These are phyloP conservation scores for Vipera latastei DNA, from an alignment of 2,797 vertebrate genomes.

Conservation along the genomic window DNA sequence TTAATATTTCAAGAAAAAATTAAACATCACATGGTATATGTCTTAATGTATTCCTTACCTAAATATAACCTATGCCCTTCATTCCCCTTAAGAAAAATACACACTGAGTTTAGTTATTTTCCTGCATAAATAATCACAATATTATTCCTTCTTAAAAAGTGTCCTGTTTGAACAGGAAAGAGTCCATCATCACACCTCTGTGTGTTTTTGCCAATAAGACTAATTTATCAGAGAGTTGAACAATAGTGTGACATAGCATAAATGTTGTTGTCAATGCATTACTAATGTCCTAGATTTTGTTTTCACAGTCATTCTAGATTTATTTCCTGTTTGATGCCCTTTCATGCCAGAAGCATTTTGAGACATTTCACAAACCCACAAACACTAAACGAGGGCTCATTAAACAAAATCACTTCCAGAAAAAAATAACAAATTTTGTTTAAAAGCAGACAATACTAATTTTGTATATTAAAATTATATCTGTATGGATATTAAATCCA, in stretches of 20 bases:
- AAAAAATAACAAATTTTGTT: conserved; percentile 30
- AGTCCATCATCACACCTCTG: background rate
- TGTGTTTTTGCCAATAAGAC: conserved; percentile 8
- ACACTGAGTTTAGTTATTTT: background rate
- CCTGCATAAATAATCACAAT: conserved; percentile 11
- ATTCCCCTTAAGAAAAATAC: background rate
- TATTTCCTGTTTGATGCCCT: conserved; percentile 26
- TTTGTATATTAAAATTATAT: conserved; percentile 40
- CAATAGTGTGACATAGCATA: background rate
- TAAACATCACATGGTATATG: background rate
- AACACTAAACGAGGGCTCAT: conserved; percentile 32
- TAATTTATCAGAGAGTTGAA: background rate
- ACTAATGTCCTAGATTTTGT: conserved; percentile 6
- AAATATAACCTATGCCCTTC: background rate
- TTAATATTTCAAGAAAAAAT: background rate
- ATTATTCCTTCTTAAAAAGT: background rate
- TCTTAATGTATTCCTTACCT: background rate
- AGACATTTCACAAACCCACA: conserved; percentile 26
- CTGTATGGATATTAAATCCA: conserved; percentile 22
- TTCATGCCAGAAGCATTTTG: conserved; percentile 10
- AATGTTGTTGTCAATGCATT: conserved; percentile 14
- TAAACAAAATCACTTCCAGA: conserved; percentile 29
- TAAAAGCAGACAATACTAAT: conserved; percentile 15
- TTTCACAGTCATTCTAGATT: background rate
- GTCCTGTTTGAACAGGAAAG: conserved; percentile 8